Conservation (phyloP, 2,797 vertebrate species). For the Crenuchus spilurus region DNA sequence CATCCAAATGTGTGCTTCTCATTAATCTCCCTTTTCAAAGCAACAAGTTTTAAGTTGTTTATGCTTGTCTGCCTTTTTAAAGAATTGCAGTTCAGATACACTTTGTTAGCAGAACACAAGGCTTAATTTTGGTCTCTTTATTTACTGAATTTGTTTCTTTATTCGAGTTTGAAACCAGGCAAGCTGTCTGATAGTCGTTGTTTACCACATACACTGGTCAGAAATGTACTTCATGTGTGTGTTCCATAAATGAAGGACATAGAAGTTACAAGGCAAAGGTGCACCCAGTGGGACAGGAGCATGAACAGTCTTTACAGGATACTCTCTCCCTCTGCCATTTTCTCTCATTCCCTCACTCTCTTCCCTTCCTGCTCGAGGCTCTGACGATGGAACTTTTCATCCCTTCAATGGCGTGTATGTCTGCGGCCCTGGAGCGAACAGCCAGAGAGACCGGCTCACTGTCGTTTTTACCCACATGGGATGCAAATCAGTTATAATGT, state of each 20-base stretch:
- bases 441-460: constrained; percentile 77
- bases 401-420: constrained; percentile 88
- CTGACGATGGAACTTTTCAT: constrained; percentile 83
- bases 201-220: not conserved
- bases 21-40: not conserved
- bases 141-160: no score
- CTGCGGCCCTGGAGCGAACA: constrained; percentile 85
- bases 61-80: not conserved
- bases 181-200: not conserved
- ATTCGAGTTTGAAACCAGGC: no score
- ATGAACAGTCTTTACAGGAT: not conserved
- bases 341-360: constrained; percentile 19
- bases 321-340: constrained; percentile 12
- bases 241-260: constrained; percentile 19
- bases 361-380: constrained; percentile 57
- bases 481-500: no score
- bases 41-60: not conserved
- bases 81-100: not conserved
- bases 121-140: no score
- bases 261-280: constrained; percentile 54
- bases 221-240: not conserved
- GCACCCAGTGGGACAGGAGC: constrained; percentile 33
- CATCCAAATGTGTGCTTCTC: not conserved
- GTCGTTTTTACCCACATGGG: constrained; percentile 22
- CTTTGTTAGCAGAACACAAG: not conserved